Percentiles rank a stretch among this genome's conserved stretches.
Evolutionary conservation across 2,888 invertebrate species (phyloP).

Genomic region (Orthonychiurus folsomi): DNA sequence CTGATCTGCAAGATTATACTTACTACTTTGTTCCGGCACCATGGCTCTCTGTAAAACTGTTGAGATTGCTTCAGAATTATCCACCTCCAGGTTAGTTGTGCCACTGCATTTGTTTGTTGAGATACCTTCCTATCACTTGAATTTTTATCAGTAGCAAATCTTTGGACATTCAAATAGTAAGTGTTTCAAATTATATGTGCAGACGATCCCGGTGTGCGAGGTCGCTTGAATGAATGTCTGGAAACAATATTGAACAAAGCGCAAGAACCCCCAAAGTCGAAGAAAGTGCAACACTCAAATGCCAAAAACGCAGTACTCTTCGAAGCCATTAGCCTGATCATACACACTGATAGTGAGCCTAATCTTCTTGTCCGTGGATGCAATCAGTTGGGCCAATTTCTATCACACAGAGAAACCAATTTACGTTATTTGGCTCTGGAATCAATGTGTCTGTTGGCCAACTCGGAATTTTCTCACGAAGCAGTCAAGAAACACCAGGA

Average conservation of each 20-base stretch:
- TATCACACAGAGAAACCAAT: slow-evolving; percentile 95
- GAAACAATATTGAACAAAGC: slow-evolving; percentile 98
- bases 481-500: slow-evolving; percentile 99
- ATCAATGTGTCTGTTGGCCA: slow-evolving; percentile 98
- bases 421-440: slow-evolving; percentile 94
- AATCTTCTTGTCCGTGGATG: slow-evolving; percentile 94
- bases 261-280: slow-evolving; percentile 98
- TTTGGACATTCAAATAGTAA: too few relatives aligned
- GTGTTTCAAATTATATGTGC: slow-evolving; percentile 44
- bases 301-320: slow-evolving; percentile 99
- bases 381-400: slow-evolving; percentile 96
- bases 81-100: slow-evolving; percentile 74
- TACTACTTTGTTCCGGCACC: slow-evolving; percentile 99
- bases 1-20: slow-evolving; percentile 98
- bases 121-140: not conserved
- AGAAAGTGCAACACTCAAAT: slow-evolving; percentile 99
- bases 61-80: slow-evolving; percentile 93
- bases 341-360: slow-evolving; percentile 97
- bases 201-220: slow-evolving; percentile 93
- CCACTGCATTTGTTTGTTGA: too few relatives aligned
- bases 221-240: slow-evolving; percentile 91
- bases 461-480: slow-evolving; percentile 98
- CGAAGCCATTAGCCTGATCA: slow-evolving; percentile 98
- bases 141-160: not conserved
- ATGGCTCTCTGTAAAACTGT: slow-evolving; percentile 95